Evolutionary conservation across 2,888 invertebrate species (phyloP).

Genomic region (Sphaerophoria rueppellii): DNA sequence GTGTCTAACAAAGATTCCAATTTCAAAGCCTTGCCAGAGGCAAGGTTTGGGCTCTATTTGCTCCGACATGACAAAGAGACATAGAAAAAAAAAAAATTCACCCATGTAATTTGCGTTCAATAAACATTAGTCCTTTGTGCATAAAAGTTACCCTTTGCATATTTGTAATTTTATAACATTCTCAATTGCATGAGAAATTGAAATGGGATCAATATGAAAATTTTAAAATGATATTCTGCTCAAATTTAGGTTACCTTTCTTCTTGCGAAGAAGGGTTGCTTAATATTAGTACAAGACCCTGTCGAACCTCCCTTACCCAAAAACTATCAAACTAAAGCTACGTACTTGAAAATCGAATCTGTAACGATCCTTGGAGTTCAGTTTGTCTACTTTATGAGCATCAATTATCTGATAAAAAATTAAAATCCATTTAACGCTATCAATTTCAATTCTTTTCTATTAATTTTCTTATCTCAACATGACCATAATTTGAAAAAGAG

Average conservation of each 20-base stretch:
- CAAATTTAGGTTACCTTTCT: background rate
- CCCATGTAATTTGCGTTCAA: background rate
- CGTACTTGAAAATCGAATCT: constrained; percentile 3
- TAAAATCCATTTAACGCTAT: constrained; percentile 33
- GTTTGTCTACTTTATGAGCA: constrained; percentile 21
- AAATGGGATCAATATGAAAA: background rate
- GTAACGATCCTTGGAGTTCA: background rate
- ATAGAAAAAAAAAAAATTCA: background rate
- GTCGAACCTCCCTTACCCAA: background rate
- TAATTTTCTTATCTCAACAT: constrained; percentile 54
- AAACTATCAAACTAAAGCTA: background rate
- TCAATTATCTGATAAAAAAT: constrained; percentile 46
- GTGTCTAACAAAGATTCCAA: background rate
- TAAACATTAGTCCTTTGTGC: background rate
- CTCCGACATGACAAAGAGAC: background rate
- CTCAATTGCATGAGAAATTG: background rate
- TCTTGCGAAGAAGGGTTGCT: background rate
- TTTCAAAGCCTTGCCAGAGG: constrained; percentile 11
- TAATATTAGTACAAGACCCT: background rate
- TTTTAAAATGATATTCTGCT: background rate
- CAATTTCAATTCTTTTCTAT: constrained; percentile 50
- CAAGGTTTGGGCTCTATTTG: background rate
- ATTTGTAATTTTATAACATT: background rate
- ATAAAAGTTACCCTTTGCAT: background rate
- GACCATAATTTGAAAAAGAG: constrained; percentile 16